Evolutionary conservation across 2,888 invertebrate genomes (phyloP).

Genomic region (Napeogenes sylphis): DNA sequence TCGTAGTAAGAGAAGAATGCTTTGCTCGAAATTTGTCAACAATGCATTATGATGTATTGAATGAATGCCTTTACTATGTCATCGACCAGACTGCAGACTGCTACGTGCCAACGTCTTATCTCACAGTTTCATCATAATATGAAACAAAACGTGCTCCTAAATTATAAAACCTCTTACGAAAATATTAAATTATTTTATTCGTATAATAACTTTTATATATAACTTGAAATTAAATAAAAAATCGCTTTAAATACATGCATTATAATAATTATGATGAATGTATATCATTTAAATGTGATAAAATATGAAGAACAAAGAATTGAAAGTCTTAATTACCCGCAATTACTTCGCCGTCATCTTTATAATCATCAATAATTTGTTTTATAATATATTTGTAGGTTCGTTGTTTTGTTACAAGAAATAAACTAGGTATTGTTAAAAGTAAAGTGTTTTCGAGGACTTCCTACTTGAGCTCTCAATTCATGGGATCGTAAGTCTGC

Average conservation of each 20-base stretch:
- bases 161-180: not conserved
- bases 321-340: too few relatives aligned
- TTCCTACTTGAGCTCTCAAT: conserved; percentile 58
- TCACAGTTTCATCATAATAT: conserved; percentile 12
- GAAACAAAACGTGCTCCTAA: conserved; percentile 15
- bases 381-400: too few relatives aligned
- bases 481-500: conserved; percentile 49
- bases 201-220: too few relatives aligned
- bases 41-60: conserved; percentile 47
- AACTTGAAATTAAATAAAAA: too few relatives aligned
- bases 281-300: too few relatives aligned
- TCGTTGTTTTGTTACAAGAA: conserved; percentile 11
- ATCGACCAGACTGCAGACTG: conserved; percentile 23
- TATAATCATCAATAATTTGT: too few relatives aligned
- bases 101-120: conserved; percentile 17
- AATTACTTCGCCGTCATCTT: too few relatives aligned
- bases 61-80: conserved; percentile 42
- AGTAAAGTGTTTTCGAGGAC: conserved; percentile 49
- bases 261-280: too few relatives aligned
- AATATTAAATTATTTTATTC: too few relatives aligned
- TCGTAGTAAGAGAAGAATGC: conserved; percentile 46
- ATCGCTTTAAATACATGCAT: too few relatives aligned
- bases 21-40: conserved; percentile 62
- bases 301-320: too few relatives aligned
- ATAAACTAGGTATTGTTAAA: conserved; percentile 15